phyloP scores from a whole-genome alignment of 2,888 invertebrate genomes.

The Nomada ferruginata region DNA sequence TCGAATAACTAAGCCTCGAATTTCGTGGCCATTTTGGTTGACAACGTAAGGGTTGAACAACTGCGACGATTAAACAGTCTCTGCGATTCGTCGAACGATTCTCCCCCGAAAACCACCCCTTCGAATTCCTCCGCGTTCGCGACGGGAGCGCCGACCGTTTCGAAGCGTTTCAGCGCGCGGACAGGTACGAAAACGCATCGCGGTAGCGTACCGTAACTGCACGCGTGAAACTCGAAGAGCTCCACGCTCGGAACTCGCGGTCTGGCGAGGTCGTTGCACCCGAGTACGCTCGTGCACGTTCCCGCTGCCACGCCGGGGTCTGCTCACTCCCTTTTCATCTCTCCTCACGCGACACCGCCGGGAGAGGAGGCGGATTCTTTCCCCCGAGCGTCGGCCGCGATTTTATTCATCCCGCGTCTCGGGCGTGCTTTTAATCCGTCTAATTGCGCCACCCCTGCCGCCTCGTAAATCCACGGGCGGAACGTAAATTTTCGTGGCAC shows the following conservation, averaged over 20 bases:
- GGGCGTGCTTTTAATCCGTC: slow-evolving; percentile 25
- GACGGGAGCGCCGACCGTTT: background rate
- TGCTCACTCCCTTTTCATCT: slow-evolving; percentile 30
- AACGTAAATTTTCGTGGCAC: slow-evolving; percentile 17
- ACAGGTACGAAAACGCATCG: slow-evolving; percentile 8
- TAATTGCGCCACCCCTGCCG: slow-evolving; percentile 20
- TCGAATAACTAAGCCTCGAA: too few species aligned
- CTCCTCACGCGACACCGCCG: background rate
- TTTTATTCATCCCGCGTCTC: slow-evolving; percentile 27
- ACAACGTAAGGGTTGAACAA: too few species aligned
- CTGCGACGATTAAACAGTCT: background rate
- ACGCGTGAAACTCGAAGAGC: slow-evolving; percentile 51
- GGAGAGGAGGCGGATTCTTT: slow-evolving; percentile 12
- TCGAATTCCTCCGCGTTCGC: background rate
- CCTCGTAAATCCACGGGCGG: slow-evolving; percentile 4
- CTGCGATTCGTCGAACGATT: background rate
- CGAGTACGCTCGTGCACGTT: slow-evolving; percentile 45
- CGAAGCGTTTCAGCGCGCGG: slow-evolving; percentile 17
- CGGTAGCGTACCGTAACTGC: slow-evolving; percentile 21
- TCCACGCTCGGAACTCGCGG: slow-evolving; percentile 71
- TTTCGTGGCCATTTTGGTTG: too few species aligned
- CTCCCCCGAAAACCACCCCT: background rate
- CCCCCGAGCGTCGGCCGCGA: background rate
- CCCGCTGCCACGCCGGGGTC: slow-evolving; percentile 16
- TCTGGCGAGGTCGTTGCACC: slow-evolving; percentile 72